These are phyloP conservation scores for Slavum lentiscoides DNA, from an alignment of 2,888 invertebrate species.

Conservation along the genomic window DNA sequence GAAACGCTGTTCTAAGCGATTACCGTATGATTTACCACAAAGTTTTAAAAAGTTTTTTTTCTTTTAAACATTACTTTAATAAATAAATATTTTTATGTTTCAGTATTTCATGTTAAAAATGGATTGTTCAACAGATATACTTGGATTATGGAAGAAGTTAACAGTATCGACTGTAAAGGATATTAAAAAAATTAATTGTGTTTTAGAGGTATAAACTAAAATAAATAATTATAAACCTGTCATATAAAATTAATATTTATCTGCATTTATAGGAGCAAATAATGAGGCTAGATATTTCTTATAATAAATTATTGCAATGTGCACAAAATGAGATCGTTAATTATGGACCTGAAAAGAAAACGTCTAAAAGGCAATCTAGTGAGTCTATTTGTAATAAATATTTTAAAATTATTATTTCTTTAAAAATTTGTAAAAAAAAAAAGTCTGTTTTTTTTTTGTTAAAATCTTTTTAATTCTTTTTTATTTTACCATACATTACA, in stretches of 20 bases:
- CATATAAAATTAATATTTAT: neutral
- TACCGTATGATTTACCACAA: too few species aligned
- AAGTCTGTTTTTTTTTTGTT: neutral
- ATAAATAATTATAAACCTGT: too few species aligned
- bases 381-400: neutral
- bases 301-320: constrained; percentile 17
- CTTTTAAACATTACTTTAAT: neutral
- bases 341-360: neutral
- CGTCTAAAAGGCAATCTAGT: constrained; percentile 33
- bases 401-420: neutral
- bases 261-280: constrained; percentile 16
- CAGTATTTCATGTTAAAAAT: constrained; percentile 14
- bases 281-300: constrained; percentile 14
- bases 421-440: too few species aligned
- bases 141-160: constrained; percentile 9
- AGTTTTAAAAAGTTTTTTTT: neutral
- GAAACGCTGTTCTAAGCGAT: too few species aligned
- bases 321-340: neutral
- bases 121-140: constrained; percentile 37
- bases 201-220: constrained; percentile 19
- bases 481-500: too few species aligned
- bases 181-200: constrained; percentile 4
- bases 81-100: neutral
- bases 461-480: neutral
- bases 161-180: neutral